Conservation (phyloP, 2,797 vertebrate genomes). For the Spinibarbus caldwelli region DNA sequence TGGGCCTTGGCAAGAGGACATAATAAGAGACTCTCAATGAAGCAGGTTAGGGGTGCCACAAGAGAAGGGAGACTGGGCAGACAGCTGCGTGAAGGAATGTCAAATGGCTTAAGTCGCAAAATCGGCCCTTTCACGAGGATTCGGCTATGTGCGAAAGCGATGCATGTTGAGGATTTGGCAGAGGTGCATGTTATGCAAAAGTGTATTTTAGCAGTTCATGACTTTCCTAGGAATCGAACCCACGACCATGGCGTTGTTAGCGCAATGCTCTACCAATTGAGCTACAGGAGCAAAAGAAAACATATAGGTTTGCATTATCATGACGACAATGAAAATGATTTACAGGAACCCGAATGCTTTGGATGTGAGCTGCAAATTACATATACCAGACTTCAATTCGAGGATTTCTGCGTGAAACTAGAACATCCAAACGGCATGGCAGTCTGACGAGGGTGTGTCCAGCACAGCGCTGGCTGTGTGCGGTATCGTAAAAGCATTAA, state of each 20-base stretch:
- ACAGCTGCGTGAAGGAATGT: constrained; percentile 50
- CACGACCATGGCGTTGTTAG: neutral
- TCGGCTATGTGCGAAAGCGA: neutral
- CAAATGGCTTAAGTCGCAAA: constrained; percentile 32
- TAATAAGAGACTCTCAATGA: constrained; percentile 66
- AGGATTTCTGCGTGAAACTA: constrained; percentile 18
- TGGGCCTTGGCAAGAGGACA: constrained; percentile 62
- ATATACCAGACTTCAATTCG: neutral
- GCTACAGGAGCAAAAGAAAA: neutral
- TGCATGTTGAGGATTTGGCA: neutral
- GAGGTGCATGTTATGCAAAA: constrained; percentile 9
- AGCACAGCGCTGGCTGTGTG: constrained; percentile 73
- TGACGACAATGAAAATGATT: neutral
- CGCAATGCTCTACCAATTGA: neutral
- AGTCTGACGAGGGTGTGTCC: constrained; percentile 35
- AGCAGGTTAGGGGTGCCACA: constrained; percentile 56
- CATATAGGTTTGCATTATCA: neutral
- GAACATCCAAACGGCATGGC: constrained; percentile 3
- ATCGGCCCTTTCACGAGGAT: constrained; percentile 14
- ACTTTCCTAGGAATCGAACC: neutral
- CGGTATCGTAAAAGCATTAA: constrained; percentile 92
- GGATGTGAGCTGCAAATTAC: neutral
- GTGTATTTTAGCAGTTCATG: constrained; percentile 2
- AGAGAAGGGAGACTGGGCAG: constrained; percentile 39
- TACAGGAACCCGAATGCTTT: neutral